Evolutionary conservation across 2,888 invertebrate genomes (phyloP).

Genomic region (Anoncus sp.): DNA sequence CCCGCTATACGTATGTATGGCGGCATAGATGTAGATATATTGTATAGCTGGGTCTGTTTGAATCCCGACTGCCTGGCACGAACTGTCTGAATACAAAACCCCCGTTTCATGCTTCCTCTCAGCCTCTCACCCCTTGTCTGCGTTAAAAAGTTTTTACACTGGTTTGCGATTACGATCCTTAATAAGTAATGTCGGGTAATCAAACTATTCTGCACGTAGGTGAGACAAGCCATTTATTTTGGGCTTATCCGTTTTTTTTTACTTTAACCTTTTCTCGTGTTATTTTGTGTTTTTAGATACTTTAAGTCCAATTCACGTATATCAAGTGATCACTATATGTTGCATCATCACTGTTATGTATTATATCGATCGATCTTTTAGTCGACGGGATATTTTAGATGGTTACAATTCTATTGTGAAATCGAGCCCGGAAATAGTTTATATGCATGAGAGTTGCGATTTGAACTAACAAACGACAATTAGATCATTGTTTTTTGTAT

Average conservation of each 20-base stretch:
- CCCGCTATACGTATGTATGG: conserved; percentile 34
- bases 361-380: too few species aligned
- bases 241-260: conserved; percentile 17
- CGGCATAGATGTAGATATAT: conserved; percentile 32
- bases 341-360: too few species aligned
- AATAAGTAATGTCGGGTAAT: conserved; percentile 37
- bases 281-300: too few species aligned
- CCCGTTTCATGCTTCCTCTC: conserved; percentile 37
- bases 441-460: too few species aligned
- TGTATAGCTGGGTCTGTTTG: conserved; percentile 42
- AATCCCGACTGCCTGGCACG: conserved; percentile 51
- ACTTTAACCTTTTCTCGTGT: background rate
- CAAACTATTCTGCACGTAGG: conserved; percentile 39
- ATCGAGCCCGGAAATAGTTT: too few species aligned
- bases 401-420: too few species aligned
- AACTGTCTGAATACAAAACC: conserved; percentile 52
- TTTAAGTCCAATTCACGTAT: background rate
- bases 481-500: too few species aligned
- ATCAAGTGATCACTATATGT: too few species aligned
- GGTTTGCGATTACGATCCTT: conserved; percentile 34
- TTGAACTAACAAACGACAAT: too few species aligned
- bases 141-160: conserved; percentile 42
- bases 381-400: too few species aligned
- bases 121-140: background rate
- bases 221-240: conserved; percentile 6